Evolutionary conservation across 2,888 invertebrate genomes (phyloP), one percentile per base, ranked within the genome.

Genomic region (Drosophila monieri): DNA sequence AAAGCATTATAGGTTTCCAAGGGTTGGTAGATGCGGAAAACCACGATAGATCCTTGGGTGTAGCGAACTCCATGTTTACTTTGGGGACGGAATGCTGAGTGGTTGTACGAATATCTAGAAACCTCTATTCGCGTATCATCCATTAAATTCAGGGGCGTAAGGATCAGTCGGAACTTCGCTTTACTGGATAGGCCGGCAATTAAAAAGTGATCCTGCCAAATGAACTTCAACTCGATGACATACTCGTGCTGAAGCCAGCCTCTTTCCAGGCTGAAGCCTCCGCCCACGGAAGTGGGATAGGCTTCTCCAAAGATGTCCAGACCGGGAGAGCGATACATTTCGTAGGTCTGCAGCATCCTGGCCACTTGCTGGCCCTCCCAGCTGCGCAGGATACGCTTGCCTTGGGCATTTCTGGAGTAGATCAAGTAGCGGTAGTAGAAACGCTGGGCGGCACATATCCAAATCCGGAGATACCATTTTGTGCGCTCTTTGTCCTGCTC

Each of bases 191-290:
- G 8, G 1, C 73, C 94, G 94, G 67, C 21, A 94, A 94, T 92
- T 59, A 94, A 94, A 56, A 97, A 93, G 6, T 97, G 96, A 88
- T 95, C 94, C 79, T 95, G 95, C 88, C 94, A 94, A 2, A 87
- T 57, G 79, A 97, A 93, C 91, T 97, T 96, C 71, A 97, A 93
- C 90, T 97, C 97, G 46, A 97, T 92, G 52, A 95, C 93, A 15
- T 88, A 85, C 89, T 97, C 96, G 18, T 95, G 96, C 25, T 85
- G 80, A 41, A 97, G 92, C 97, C 97, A 98, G 3, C 97, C 97
- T 74, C 94, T 93, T 81, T 95, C 95, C 10, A 96, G 91, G 71
- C 78, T 74, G 10, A 76, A 55, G 0, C 89, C 89, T 6, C 83
- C 89, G 0, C 69, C 89, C 61, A 76, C 80, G 0, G 73, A 61